Conservation (phyloP, 2,797 vertebrate genomes). For the Microctenopoma steveboyesi region DNA sequence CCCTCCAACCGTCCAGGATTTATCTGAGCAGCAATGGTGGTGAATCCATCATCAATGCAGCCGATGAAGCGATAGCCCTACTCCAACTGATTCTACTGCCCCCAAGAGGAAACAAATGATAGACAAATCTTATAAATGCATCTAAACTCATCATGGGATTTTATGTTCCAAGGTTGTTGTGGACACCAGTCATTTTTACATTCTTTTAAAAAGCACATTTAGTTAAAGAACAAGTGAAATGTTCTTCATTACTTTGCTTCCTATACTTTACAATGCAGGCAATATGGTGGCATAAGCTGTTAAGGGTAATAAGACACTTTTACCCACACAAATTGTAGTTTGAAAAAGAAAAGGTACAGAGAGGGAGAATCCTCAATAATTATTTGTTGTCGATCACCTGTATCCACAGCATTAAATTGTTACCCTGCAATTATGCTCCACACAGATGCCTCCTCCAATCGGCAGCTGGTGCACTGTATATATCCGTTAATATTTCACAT, state of each 20-base stretch:
- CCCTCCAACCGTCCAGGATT: conserved; percentile 61
- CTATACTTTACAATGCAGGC: conserved; percentile 53
- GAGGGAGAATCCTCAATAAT: conserved; percentile 16
- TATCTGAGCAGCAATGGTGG: conserved; percentile 58
- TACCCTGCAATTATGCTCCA: conserved; percentile 63
- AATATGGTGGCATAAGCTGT: conserved; percentile 41
- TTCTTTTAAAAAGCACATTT: conserved; percentile 36
- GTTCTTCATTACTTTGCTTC: conserved; percentile 31
- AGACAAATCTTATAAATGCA: conserved; percentile 46
- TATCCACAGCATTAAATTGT: conserved; percentile 65
- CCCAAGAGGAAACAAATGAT: conserved; percentile 66
- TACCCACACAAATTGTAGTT: conserved; percentile 32
- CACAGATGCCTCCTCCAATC: conserved; percentile 75
- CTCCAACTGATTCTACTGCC: conserved; percentile 69
- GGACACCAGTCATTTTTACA: conserved; percentile 59
- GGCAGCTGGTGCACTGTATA: conserved; percentile 74
- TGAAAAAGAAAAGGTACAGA: background rate
- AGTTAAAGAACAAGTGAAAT: conserved; percentile 53
- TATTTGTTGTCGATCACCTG: conserved; percentile 44
- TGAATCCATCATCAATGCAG: conserved; percentile 43
- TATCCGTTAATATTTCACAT: conserved; percentile 81
- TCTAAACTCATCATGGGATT: conserved; percentile 42
- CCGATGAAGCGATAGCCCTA: conserved; percentile 39
- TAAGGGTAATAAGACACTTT: conserved; percentile 47
- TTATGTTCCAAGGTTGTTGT: conserved; percentile 35